Conservation (phyloP, 2,888 invertebrate species). For the Epinotia nisella region DNA sequence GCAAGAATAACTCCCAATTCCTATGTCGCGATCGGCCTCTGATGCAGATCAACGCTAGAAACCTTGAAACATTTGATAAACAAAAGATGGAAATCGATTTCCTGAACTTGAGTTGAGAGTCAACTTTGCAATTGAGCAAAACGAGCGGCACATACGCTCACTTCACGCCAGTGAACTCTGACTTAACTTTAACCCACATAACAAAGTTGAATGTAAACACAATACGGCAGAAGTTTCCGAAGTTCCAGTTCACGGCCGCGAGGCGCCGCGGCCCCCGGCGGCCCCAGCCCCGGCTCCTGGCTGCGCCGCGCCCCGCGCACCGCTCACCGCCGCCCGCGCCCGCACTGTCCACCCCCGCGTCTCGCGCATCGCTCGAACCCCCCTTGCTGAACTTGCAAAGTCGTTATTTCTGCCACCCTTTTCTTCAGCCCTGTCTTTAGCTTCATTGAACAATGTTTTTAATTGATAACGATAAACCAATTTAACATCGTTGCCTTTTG, state of each 20-base stretch:
- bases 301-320: constrained; percentile 41
- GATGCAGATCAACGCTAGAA: constrained; percentile 48
- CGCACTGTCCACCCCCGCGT: constrained; percentile 48
- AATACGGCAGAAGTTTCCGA: constrained; percentile 82
- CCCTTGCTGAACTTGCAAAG: constrained; percentile 44
- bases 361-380: constrained; percentile 37
- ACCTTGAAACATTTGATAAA: constrained; percentile 82
- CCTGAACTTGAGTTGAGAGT: constrained; percentile 78
- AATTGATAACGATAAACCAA: constrained; percentile 21
- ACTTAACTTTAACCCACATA: constrained; percentile 85
- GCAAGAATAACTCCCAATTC: not conserved
- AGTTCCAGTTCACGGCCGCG: constrained; percentile 84
- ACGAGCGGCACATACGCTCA: constrained; percentile 69
- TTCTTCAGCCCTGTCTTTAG: constrained; percentile 42
- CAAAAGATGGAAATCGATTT: constrained; percentile 83
- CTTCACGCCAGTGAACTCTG: constrained; percentile 79
- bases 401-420: constrained; percentile 45
- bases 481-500: not conserved
- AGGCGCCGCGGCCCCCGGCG: constrained; percentile 61
- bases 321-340: constrained; percentile 50
- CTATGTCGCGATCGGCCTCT: not conserved
- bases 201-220: constrained; percentile 85
- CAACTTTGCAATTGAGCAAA: constrained; percentile 80
- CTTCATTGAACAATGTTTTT: constrained; percentile 26
- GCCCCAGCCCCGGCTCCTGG: constrained; percentile 49